Conservation (phyloP, 2,888 invertebrate species). For the Napeogenes inachia region DNA sequence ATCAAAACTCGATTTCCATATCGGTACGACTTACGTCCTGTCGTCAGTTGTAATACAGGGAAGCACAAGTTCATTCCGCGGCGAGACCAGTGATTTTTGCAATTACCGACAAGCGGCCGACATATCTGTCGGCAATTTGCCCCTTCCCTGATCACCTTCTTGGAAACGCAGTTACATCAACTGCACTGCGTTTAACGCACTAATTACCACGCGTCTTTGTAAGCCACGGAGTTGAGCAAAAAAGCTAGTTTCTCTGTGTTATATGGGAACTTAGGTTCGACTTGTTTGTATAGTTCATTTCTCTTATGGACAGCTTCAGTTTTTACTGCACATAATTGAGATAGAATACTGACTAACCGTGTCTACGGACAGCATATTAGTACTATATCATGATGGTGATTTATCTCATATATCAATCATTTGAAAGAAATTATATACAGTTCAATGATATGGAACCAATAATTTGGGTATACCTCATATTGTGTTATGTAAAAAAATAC, state of each 20-base stretch:
- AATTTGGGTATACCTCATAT: too few relatives aligned
- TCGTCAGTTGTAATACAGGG: slow-evolving; percentile 30
- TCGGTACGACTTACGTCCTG: slow-evolving; percentile 7
- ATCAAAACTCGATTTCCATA: slow-evolving; percentile 10
- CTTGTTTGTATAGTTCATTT: slow-evolving; percentile 18
- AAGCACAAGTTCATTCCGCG: slow-evolving; percentile 35
- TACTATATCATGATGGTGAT: neutral
- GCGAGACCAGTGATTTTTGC: slow-evolving; percentile 65
- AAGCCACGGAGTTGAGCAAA: slow-evolving; percentile 34
- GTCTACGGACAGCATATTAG: neutral
- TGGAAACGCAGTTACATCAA: slow-evolving; percentile 69
- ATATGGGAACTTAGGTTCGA: slow-evolving; percentile 23
- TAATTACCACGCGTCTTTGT: slow-evolving; percentile 53
- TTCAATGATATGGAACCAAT: too few relatives aligned
- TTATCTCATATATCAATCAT: too few relatives aligned
- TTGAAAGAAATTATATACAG: too few relatives aligned
- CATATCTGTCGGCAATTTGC: slow-evolving; percentile 74
- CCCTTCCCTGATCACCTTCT: slow-evolving; percentile 65
- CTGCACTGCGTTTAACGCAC: slow-evolving; percentile 65
- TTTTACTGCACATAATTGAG: slow-evolving; percentile 6
- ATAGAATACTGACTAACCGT: neutral
- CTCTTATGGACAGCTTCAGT: neutral
- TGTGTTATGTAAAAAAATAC: too few relatives aligned
- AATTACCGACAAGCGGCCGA: slow-evolving; percentile 71
- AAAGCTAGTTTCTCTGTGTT: slow-evolving; percentile 33